A percentile compares a stretch with the other conserved stretches of the same genome.
These are phyloP conservation scores for Tolmerus cingulatus DNA, from an alignment of 2,888 invertebrate species.

Conservation along the genomic window DNA sequence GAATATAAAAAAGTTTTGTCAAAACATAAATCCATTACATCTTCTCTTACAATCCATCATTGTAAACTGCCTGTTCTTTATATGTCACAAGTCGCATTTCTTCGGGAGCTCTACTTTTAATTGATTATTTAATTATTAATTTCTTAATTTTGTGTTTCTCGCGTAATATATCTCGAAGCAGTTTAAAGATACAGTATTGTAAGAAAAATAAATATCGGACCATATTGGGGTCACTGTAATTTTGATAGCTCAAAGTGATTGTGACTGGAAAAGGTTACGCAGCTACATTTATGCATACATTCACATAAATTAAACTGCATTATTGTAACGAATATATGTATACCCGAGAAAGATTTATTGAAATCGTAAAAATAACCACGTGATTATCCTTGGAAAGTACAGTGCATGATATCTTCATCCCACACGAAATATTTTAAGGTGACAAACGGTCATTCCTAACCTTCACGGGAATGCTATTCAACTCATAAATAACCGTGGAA, in stretches of 20 bases:
- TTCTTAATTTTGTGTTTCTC: not conserved
- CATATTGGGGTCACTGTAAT: not conserved
- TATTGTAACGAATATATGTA: not conserved
- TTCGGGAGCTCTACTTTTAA: too few relatives aligned
- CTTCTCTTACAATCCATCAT: too few relatives aligned
- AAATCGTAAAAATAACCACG: not conserved
- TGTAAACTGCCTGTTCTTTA: too few relatives aligned
- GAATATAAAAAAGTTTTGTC: not conserved
- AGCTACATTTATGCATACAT: not conserved
- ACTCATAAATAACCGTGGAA: not conserved
- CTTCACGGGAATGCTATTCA: not conserved
- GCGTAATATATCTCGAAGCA: not conserved
- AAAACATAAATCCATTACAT: too few relatives aligned
- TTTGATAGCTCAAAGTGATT: not conserved
- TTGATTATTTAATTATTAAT: not conserved
- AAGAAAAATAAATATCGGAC: not conserved
- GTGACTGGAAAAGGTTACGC: not conserved
- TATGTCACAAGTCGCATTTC: too few relatives aligned
- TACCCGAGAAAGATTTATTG: not conserved
- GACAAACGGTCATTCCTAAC: constrained; percentile 11
- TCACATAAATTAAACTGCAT: not conserved
- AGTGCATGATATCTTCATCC: not conserved
- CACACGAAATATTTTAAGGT: not conserved
- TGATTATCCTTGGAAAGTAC: not conserved
- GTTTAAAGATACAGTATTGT: not conserved